Percentiles rank a stretch among this genome's conserved stretches.
Conservation (phyloP, 1,140 invertebrate species). For the Battus philenor region DNA sequence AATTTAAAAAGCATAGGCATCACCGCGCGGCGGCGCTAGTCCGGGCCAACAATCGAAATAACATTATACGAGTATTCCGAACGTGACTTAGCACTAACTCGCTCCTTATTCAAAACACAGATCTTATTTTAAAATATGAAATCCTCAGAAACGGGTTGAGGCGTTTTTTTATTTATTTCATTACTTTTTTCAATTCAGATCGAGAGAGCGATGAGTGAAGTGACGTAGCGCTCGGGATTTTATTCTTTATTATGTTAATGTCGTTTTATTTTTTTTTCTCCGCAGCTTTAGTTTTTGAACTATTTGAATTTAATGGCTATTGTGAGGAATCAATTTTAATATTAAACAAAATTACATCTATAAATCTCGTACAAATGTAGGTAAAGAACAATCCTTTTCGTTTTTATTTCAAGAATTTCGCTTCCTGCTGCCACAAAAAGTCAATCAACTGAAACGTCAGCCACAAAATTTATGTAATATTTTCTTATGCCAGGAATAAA, state of each 20-base stretch:
- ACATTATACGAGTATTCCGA: constrained; percentile 10
- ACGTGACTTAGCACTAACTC: constrained; percentile 26
- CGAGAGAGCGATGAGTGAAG: constrained; percentile 13
- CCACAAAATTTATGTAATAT: too few relatives aligned
- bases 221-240: constrained; percentile 21
- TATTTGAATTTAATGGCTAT: background rate
- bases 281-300: background rate
- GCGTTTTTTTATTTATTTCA: constrained; percentile 14
- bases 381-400: too few relatives aligned
- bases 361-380: too few relatives aligned
- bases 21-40: background rate
- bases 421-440: too few relatives aligned
- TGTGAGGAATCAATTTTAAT: too few relatives aligned
- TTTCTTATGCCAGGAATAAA: too few relatives aligned
- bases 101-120: constrained; percentile 32
- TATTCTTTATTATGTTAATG: constrained; percentile 11
- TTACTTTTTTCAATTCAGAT: constrained; percentile 27
- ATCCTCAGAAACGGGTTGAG: constrained; percentile 32
- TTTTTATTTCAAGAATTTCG: too few relatives aligned
- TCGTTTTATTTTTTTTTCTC: background rate
- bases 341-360: too few relatives aligned
- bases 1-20: constrained; percentile 1
- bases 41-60: constrained; percentile 2
- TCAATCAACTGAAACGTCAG: too few relatives aligned
- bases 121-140: constrained; percentile 45